A percentile compares a stretch with the other conserved stretches of the same genome.
Evolutionary conservation across 1,140 invertebrate species (phyloP).

Genomic region (Micrasema minimum): DNA sequence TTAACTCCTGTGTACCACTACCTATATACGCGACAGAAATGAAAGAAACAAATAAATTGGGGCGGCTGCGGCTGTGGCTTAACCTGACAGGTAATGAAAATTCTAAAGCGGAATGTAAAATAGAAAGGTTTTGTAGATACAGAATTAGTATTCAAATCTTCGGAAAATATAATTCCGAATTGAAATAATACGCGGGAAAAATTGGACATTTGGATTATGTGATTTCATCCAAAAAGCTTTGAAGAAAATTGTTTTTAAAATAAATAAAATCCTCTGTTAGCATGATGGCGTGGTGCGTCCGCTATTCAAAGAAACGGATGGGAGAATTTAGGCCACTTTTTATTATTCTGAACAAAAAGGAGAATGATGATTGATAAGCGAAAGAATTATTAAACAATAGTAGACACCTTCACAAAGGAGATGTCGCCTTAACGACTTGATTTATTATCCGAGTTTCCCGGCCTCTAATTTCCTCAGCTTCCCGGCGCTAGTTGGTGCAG

Average conservation of each 20-base stretch:
- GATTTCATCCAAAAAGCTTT: too few relatives aligned
- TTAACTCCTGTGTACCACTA: neutral
- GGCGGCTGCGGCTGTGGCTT: neutral
- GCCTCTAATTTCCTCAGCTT: slow-evolving; percentile 32
- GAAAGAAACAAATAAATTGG: slow-evolving; percentile 16
- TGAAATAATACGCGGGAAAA: too few relatives aligned
- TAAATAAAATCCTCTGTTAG: too few relatives aligned
- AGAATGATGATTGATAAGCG: slow-evolving; percentile 16
- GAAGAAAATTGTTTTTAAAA: too few relatives aligned
- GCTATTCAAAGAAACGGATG: neutral
- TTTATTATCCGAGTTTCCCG: slow-evolving; percentile 24
- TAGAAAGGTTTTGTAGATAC: neutral
- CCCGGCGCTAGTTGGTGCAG: neutral
- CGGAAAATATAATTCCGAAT: too few relatives aligned
- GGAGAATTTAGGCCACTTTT: neutral
- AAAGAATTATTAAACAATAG: slow-evolving; percentile 25
- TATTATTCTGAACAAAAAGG: neutral
- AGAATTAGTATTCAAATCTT: too few relatives aligned
- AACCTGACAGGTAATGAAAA: slow-evolving; percentile 19
- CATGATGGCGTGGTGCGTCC: too few relatives aligned
- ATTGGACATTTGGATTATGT: too few relatives aligned
- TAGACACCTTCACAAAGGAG: slow-evolving; percentile 18
- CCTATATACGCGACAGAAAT: slow-evolving; percentile 9
- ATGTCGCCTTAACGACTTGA: slow-evolving; percentile 28
- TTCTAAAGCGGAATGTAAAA: slow-evolving; percentile 4